A percentile compares a stretch with the other conserved stretches of the same genome.
Evolutionary conservation across 1,140 invertebrate species (phyloP).

Genomic region (Drosophila equinoxialis): DNA sequence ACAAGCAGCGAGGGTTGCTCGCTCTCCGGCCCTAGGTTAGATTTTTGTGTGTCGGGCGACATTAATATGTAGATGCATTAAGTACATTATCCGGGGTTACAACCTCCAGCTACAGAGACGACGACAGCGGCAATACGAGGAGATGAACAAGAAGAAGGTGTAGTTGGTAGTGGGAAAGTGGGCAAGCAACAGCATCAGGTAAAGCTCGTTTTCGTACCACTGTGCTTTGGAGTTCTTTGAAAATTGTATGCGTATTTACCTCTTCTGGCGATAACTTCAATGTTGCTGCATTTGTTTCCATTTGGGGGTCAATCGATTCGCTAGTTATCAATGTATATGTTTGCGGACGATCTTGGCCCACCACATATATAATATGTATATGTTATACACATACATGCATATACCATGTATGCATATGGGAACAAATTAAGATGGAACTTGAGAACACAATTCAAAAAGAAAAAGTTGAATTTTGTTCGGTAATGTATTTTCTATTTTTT

Average conservation of each 20-base stretch:
- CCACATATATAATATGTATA: constrained; percentile 1
- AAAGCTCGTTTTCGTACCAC: not conserved
- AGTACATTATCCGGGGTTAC: constrained; percentile 83
- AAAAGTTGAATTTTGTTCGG: not conserved
- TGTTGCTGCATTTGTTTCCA: constrained; percentile 14
- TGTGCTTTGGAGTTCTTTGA: not conserved
- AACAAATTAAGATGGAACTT: not conserved
- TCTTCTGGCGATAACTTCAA: constrained; percentile 13
- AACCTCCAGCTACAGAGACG: constrained; percentile 62
- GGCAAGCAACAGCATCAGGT: constrained; percentile 23
- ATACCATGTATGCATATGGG: too few relatives aligned
- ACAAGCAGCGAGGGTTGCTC: constrained; percentile 6
- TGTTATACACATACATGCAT: not conserved
- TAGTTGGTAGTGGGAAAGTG: not conserved
- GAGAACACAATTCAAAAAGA: not conserved
- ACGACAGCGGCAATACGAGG: constrained; percentile 11
- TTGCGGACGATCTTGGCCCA: not conserved
- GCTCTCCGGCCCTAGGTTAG: constrained; percentile 25
- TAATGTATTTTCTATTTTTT: not conserved
- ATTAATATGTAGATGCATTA: constrained; percentile 83
- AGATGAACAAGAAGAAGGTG: constrained; percentile 12
- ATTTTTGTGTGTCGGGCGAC: constrained; percentile 46
- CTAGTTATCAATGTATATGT: not conserved
- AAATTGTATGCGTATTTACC: not conserved
- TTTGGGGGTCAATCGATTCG: constrained; percentile 9